Evolutionary conservation across 2,888 invertebrate species (phyloP).

Genomic region (Drosophila anomelani): DNA sequence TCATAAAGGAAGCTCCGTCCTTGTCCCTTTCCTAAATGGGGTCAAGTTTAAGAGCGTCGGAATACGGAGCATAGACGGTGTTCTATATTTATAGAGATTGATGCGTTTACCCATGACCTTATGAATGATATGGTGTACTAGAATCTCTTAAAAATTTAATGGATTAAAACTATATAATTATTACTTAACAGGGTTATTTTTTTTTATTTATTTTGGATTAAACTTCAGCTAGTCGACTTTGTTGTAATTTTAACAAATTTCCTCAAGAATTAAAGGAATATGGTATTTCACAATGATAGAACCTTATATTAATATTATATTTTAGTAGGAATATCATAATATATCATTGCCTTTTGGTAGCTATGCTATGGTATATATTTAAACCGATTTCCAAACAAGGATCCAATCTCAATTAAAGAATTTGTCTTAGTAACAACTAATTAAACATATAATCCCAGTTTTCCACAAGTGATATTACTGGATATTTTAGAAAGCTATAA

Average conservation of each 20-base stretch:
- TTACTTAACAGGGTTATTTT: too few relatives aligned
- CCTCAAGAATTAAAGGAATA: too few relatives aligned
- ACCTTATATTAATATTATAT: too few relatives aligned
- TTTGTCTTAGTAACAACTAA: too few relatives aligned
- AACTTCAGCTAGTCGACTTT: too few relatives aligned
- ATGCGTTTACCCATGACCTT: background rate
- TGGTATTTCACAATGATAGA: too few relatives aligned
- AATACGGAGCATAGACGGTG: conserved; percentile 6
- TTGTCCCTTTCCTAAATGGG: conserved; percentile 54
- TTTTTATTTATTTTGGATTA: too few relatives aligned
- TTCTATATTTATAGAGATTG: conserved; percentile 9
- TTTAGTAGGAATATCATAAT: background rate
- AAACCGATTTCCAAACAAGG: background rate
- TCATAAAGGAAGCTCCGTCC: conserved; percentile 53
- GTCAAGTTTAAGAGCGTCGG: conserved; percentile 67
- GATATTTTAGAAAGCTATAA: conserved; percentile 17
- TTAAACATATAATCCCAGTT: background rate
- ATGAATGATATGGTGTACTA: background rate
- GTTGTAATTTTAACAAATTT: too few relatives aligned
- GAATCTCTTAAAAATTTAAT: background rate
- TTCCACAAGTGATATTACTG: background rate
- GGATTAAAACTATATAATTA: background rate
- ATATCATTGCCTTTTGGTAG: background rate
- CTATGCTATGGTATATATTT: background rate
- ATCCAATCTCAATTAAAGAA: too few relatives aligned